Conservation (phyloP, 2,113 vertebrate species). For the Naja naja region DNA sequence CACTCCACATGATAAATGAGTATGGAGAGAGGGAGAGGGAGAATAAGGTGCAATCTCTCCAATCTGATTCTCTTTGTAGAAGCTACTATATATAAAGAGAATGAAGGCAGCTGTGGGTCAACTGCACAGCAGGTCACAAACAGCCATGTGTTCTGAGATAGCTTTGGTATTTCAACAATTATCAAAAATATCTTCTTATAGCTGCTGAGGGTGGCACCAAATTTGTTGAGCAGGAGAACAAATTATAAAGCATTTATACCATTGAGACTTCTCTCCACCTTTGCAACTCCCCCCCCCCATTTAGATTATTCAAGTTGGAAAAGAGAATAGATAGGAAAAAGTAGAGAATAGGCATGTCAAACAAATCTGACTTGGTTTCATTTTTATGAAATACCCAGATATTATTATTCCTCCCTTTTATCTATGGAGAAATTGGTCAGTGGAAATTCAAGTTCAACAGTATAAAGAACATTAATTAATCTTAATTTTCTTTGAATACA, state of each 20-base stretch:
- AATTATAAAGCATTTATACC: too few relatives aligned
- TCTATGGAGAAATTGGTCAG: neutral
- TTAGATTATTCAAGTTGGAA: neutral
- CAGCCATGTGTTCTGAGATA: neutral
- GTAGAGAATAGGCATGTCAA: neutral
- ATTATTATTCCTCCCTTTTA: neutral
- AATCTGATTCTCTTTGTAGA: neutral
- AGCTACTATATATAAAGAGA: neutral
- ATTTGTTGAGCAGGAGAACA: neutral
- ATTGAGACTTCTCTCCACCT: too few relatives aligned
- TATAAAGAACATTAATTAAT: neutral
- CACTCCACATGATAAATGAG: neutral
- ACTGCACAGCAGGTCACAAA: neutral
- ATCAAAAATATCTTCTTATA: neutral
- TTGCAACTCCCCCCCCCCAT: neutral
- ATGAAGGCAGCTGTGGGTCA: neutral
- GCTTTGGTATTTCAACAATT: neutral
- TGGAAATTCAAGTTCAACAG: neutral
- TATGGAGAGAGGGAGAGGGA: neutral
- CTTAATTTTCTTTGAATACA: neutral
- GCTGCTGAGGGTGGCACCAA: neutral
- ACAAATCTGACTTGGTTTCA: neutral
- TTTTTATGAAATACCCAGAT: neutral
- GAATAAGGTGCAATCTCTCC: neutral
- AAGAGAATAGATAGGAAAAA: neutral